These are phyloP conservation scores for Murina feae DNA, from an alignment of 2,113 vertebrate genomes.

Conservation along the genomic window DNA sequence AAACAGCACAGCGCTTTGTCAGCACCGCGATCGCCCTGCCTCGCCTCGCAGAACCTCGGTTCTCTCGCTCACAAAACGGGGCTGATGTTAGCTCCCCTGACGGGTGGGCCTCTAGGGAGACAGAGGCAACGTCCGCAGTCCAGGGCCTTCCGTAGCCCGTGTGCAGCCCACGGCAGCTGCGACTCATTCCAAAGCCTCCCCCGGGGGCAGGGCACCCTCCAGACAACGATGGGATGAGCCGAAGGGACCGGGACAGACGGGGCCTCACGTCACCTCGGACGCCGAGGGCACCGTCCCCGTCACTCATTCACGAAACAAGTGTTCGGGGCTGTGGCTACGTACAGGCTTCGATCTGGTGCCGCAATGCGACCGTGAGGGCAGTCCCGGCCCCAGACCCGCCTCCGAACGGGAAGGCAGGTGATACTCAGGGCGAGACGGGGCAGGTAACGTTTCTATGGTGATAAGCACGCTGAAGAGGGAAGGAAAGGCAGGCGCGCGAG, in stretches of 20 bases:
- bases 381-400: background rate
- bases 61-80: background rate
- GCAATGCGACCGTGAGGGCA: fast-evolving
- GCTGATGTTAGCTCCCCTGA: background rate
- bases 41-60: fast-evolving
- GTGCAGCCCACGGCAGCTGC: background rate
- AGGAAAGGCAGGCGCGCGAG: background rate
- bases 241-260: background rate
- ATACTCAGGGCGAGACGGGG: background rate
- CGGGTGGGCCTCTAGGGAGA: background rate
- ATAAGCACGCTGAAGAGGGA: background rate
- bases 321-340: background rate
- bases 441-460: background rate
- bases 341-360: background rate
- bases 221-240: no score
- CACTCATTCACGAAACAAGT: background rate
- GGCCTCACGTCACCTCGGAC: background rate
- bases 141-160: background rate
- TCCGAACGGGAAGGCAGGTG: background rate
- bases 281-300: background rate
- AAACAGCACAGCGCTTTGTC: background rate
- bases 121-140: background rate
- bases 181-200: background rate
- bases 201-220: background rate
- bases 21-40: fast-evolving